Evolutionary conservation across 2,113 vertebrate genomes (phyloP).

Genomic region (Gavia stellata): DNA sequence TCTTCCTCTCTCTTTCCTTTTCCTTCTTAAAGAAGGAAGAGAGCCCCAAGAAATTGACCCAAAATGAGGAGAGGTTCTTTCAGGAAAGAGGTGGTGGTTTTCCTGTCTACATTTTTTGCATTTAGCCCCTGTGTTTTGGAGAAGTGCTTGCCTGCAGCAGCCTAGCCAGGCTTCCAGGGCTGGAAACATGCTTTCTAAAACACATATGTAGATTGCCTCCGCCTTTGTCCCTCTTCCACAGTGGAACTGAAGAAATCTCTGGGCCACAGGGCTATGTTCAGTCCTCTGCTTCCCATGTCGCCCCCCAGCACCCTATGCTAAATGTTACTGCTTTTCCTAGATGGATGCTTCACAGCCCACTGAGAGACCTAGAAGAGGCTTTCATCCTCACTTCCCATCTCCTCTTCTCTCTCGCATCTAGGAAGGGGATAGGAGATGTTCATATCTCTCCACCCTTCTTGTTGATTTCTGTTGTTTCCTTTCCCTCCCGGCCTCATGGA

Average conservation of each 20-base stretch:
- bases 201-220: background rate
- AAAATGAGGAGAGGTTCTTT: no score
- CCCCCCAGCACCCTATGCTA: background rate
- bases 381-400: rapidly evolving
- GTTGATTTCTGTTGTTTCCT: background rate
- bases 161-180: background rate
- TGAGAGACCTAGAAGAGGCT: background rate
- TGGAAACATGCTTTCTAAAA: background rate
- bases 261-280: background rate
- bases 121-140: background rate
- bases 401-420: background rate
- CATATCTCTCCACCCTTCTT: rapidly evolving
- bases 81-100: no score
- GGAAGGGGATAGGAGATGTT: background rate
- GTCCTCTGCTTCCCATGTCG: background rate
- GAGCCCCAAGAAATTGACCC: no score
- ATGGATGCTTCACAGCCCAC: background rate
- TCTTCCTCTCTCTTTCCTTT: background rate
- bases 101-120: background rate
- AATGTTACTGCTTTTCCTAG: background rate
- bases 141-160: background rate
- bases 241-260: background rate
- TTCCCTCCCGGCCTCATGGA: background rate
- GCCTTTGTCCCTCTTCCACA: background rate
- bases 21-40: background rate